These are phyloP conservation scores for Myotis davidii DNA, from an alignment of 2,113 vertebrate genomes.

Conservation along the genomic window DNA sequence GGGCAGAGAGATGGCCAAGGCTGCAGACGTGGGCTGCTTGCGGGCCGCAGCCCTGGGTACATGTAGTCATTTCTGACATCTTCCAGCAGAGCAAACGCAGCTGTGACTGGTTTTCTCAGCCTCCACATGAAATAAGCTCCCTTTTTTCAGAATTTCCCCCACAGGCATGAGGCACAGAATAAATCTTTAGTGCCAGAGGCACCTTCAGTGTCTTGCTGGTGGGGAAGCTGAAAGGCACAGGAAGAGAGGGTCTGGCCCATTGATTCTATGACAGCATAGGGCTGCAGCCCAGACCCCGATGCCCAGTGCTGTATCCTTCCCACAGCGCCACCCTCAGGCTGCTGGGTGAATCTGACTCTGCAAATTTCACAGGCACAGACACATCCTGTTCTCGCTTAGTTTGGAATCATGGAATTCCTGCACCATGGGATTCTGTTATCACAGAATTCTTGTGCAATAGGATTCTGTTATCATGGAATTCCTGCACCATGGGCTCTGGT, in stretches of 20 bases:
- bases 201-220: accelerated
- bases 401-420: background rate
- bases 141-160: background rate
- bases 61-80: background rate
- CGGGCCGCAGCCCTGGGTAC: background rate
- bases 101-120: background rate
- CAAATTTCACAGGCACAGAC: background rate
- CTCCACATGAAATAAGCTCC: background rate
- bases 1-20: background rate
- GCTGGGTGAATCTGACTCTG: background rate
- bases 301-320: background rate
- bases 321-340: background rate
- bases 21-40: background rate
- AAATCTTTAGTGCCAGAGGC: background rate
- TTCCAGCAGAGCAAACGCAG: background rate
- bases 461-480: background rate
- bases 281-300: background rate
- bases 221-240: background rate
- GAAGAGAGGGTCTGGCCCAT: accelerated
- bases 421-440: background rate
- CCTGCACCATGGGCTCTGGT: too few species aligned
- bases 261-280: background rate
- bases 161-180: background rate
- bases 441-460: too few species aligned
- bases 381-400: background rate